phyloP scores from a whole-genome alignment of 2,797 vertebrate genomes.

The Euthynnus affinis region DNA sequence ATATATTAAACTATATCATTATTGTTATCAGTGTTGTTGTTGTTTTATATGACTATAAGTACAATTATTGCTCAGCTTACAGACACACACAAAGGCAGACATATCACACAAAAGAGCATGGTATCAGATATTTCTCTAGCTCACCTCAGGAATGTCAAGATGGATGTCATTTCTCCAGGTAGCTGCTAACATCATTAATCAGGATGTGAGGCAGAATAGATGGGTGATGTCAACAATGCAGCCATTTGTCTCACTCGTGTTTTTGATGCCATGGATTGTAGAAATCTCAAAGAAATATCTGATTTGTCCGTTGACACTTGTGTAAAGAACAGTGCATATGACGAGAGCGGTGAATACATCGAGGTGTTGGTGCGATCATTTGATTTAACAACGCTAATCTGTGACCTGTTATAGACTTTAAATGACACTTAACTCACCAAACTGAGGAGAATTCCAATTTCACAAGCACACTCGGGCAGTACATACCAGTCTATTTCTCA shows the following conservation, averaged over 20 bases:
- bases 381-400: neutral
- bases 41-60: neutral
- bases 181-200: slow-evolving; percentile 30
- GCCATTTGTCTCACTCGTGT: slow-evolving; percentile 12
- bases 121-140: slow-evolving; percentile 3
- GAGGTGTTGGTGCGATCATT: slow-evolving; percentile 1
- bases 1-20: neutral
- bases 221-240: slow-evolving; percentile 11
- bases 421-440: neutral
- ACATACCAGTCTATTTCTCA: neutral
- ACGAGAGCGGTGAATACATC: slow-evolving; percentile 2
- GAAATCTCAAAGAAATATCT: slow-evolving; percentile 9
- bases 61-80: neutral
- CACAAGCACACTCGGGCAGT: neutral
- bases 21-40: neutral
- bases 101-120: slow-evolving; percentile 1
- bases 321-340: neutral
- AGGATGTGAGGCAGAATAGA: slow-evolving; percentile 28
- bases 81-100: neutral
- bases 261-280: neutral
- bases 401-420: neutral
- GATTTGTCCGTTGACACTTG: slow-evolving; percentile 28
- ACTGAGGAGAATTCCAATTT: slow-evolving; percentile 1
- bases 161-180: slow-evolving; percentile 24
- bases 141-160: slow-evolving; percentile 40